Base-by-base conservation (phyloP, 2,888 invertebrate species). In the Chrysolina americana region DNA sequence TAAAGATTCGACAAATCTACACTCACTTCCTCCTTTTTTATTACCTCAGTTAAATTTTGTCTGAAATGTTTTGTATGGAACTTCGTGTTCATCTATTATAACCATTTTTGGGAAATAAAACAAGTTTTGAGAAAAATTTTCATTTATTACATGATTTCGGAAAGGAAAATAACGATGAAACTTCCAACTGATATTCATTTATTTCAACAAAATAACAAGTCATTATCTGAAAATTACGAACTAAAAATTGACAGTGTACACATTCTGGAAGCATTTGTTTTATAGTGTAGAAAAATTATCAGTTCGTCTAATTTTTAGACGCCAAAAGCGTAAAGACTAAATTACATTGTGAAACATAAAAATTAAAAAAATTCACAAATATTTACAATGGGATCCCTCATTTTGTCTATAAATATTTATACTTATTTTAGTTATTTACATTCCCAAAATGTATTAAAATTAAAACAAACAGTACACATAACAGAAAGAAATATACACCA, bases 181-280 rank as follows among this genome's bases (percentile, higher is more conserved):
- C 77, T 62, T 85, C 86, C 86, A 87, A 87, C 87, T 87, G 86
- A 87, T 87, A 86, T 85, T 87, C 85, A 86, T 87, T 87, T 87
- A 87, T 87, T 87, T 87, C 87, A 87, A 87, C 87, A 87, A 87
- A 87, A 87, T 87, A 87, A 87, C 87, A 87, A 86, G 85, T 86
- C 82, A 84, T 85, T 83, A 85, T 86, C 81, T 85, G 84, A 86
- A 86, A 86, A 81, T 86, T 87, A 87, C 83, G 84, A 87, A 87
- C 87, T 87, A 87, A 87, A 85, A 85, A 86, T 86, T 85, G 86
- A 87, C 86, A 86, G 86, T 87, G 86, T 87, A 86, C 85, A 86
- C 83, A 83, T 82, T 85, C 83, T 87, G 86, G 86, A 87, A 87
- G 87, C 86, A 87, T 86, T 84, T 84, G 81, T 83, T 83, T 83